A percentile compares a stretch with the other conserved stretches of the same genome.
phyloP scores from a whole-genome alignment of 1,140 invertebrate species.

The Listronotus oregonensis region DNA sequence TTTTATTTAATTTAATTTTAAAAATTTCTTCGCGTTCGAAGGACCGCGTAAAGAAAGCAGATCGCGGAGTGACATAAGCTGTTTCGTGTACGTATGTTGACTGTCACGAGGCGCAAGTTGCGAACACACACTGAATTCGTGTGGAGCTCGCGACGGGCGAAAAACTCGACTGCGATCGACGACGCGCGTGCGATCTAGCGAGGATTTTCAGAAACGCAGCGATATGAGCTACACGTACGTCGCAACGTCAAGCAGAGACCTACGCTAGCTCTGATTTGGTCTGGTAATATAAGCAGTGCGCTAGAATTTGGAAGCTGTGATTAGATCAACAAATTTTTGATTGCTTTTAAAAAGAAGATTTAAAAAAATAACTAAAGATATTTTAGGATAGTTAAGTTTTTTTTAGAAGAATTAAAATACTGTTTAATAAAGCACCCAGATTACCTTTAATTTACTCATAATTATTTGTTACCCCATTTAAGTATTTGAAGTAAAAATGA shows the following conservation, averaged over 20 bases:
- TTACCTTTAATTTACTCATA: too few relatives aligned
- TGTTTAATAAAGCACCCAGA: too few relatives aligned
- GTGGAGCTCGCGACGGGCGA: conserved; percentile 41
- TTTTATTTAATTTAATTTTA: conserved; percentile 1
- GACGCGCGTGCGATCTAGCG: conserved; percentile 57
- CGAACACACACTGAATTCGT: conserved; percentile 53
- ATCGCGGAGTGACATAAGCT: conserved; percentile 47
- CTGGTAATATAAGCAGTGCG: too few relatives aligned
- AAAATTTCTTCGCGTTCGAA: conserved; percentile 20
- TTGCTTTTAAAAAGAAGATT: too few relatives aligned
- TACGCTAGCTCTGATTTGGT: conserved; percentile 10
- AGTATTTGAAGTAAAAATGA: too few relatives aligned
- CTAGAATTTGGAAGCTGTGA: too few relatives aligned
- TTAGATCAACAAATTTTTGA: too few relatives aligned
- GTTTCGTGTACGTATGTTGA: conserved; percentile 42
- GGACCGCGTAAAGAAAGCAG: conserved; percentile 26
- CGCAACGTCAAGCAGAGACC: conserved; percentile 31
- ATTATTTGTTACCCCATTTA: neutral
- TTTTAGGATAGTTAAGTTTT: too few relatives aligned
- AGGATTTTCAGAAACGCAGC: conserved; percentile 38
- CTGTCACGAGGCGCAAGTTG: conserved; percentile 48
- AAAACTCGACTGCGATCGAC: conserved; percentile 47
- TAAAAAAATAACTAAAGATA: too few relatives aligned
- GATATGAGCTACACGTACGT: conserved; percentile 34
- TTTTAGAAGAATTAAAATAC: too few relatives aligned